Base-by-base conservation (phyloP, 37 sponge, comb jelly and placozoan genomes). In the Lycopodina hypogea region DNA sequence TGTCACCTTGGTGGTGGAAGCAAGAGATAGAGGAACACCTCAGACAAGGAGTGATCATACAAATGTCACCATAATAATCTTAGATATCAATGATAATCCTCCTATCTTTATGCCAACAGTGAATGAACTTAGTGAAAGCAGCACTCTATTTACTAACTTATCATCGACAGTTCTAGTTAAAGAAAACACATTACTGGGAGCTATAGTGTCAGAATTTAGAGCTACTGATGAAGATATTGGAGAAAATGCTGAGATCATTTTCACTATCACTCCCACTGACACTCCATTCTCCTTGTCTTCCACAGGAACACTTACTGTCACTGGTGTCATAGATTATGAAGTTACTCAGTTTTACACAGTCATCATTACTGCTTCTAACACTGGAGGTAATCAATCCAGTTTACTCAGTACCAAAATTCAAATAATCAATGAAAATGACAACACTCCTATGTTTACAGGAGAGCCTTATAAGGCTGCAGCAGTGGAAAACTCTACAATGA, bases 1-100 rank as follows among this genome's bases (percentile, higher is more conserved):
- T 33, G 59, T 77, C 38, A 69, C 23, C 4, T 52, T 84, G 48
- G 61, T 33, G 14, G 52, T 84, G 1, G 29, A 58, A 70, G 94
- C 81, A n/a, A 50, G 64, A 30, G 82, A 82, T 36, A 14, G 40
- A 1, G 85, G 85, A 3, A 19, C 42, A 23, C 71, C 78, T 42
- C 39, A 32, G 21, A 6, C 52, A 40, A 69, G 33, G 21, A 33
- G 18, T 0, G 55, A 36, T 59, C 51, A 9, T 0, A 50, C 55
- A 4, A 53, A 15, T 18, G 71, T 92, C 22, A 52, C 30, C 9
- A 80, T 92, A 42, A 84, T 57, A 15, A 72, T 92, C 14, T 68
- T 75, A 24, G 88, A 94, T 39, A 76, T 88, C 24, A 94, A 94
- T 72, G 95, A 94, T 78, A 85, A 94, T 40, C 23, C 58, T 12